Percentiles rank a stretch among this genome's conserved stretches.
Evolutionary conservation across 2,113 vertebrate species (phyloP).

Genomic region (Phrynosoma platyrhinos): DNA sequence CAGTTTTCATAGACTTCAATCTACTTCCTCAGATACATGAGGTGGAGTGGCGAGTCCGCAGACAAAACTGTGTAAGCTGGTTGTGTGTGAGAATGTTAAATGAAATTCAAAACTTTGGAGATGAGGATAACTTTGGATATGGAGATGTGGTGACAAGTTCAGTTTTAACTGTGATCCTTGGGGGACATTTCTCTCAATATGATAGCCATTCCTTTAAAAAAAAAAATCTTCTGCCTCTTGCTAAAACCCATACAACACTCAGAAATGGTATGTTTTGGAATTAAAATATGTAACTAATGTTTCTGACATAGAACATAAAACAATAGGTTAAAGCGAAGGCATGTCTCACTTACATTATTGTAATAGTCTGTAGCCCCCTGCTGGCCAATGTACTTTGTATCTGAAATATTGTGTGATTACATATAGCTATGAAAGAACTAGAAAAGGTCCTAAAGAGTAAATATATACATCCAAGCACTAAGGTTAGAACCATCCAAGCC

Average conservation of each 20-base stretch:
- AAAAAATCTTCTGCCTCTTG: background rate
- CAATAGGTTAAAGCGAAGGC: background rate
- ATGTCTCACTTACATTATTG: background rate
- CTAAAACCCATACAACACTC: background rate
- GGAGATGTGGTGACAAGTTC: too few species aligned
- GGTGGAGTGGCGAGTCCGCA: too few species aligned
- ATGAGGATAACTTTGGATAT: too few species aligned
- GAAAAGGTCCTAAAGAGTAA: too few species aligned
- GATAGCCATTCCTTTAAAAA: background rate
- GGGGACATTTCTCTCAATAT: background rate
- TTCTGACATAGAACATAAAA: background rate
- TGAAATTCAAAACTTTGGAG: too few species aligned
- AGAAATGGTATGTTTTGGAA: constrained; percentile 22
- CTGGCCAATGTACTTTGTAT: constrained; percentile 9
- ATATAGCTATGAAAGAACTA: too few species aligned
- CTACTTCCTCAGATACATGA: too few species aligned
- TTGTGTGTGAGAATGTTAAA: too few species aligned
- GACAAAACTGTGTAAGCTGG: too few species aligned
- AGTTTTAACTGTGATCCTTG: background rate
- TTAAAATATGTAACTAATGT: background rate
- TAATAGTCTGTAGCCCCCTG: constrained; percentile 27
- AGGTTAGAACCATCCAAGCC: too few species aligned
- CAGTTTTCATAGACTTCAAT: too few species aligned
- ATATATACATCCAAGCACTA: too few species aligned
- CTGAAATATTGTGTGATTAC: background rate